Evolutionary conservation across 1,140 invertebrate species (phyloP), one percentile per base, ranked within the genome.

Genomic region (Lutraria rhynchaena): DNA sequence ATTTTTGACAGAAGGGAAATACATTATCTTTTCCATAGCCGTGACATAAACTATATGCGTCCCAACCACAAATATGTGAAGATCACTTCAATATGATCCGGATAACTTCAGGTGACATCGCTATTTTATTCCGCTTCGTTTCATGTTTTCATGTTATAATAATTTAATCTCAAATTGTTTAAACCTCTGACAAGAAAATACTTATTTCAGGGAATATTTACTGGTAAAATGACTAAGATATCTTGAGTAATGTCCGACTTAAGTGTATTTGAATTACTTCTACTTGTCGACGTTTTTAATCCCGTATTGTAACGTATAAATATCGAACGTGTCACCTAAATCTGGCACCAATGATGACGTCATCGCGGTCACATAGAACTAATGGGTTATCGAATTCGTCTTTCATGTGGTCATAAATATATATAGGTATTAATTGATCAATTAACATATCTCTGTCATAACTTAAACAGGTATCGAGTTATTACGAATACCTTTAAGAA

Each of bases 321-420:
- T 49, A 60, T 46, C 49, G 63, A 49, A 57, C n/a, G 35, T 15
- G 33, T 15, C 63, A 44, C 27, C 57, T 29, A 35, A 75, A 75
- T 44, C 7, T 29, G 44, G 57, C 41, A 35, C 29, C 37, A 31
- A 35, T 7, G 44, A 60, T 17, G n/a, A 75, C 73, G 73, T 75
- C 57, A 63, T 61, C 44, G 58, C 24, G 73, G 73, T 75, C 73
- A 75, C 1, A 1, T 3, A 13, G 33, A 57, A 24, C 13, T 1
- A 71, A 55, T 37, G 57, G 53, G 46, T 61, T 44, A 44, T 60
- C 60, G 13, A 33, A 22, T 35, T 49, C 22, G 46, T 31, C 73
- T 75, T 75, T 75, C 55, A 75, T 75, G 73, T 61, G 73, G 73
- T 63, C 63, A 4, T 55, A n/a, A 31, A 57, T 55, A 41, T 41